Percentiles rank a stretch among this genome's conserved stretches.
Conservation (phyloP, 2,888 invertebrate species). For the Philonicus albiceps region DNA sequence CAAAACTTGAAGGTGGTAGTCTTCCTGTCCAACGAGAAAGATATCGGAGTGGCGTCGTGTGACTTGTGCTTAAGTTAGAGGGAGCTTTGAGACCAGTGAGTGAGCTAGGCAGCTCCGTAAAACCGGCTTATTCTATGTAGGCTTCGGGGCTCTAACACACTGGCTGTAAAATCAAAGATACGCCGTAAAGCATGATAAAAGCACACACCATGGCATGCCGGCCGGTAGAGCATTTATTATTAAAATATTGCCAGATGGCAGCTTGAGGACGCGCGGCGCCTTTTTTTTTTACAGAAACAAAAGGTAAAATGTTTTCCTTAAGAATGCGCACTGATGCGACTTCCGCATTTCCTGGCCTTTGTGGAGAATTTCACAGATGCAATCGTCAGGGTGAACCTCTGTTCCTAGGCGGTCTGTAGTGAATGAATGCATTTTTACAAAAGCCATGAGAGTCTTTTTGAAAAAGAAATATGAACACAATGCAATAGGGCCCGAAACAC, state of each 20-base stretch:
- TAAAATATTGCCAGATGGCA: neutral
- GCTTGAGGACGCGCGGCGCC: neutral
- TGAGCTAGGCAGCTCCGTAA: neutral
- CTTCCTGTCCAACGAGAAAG: neutral
- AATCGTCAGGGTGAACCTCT: neutral
- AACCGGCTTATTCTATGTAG: neutral
- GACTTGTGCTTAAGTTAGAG: neutral
- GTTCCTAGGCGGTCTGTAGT: neutral
- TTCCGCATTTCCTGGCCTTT: neutral
- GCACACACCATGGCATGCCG: neutral
- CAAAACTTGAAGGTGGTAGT: neutral
- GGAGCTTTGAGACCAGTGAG: neutral
- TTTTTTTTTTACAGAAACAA: neutral
- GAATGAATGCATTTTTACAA: neutral
- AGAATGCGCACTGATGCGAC: neutral
- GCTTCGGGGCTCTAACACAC: neutral
- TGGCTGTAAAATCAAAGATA: neutral
- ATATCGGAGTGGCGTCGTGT: neutral
- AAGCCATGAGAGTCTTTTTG: neutral
- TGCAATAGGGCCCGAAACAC: neutral
- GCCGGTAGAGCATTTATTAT: neutral
- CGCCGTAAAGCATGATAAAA: neutral
- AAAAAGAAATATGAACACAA: neutral
- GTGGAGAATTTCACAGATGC: neutral
- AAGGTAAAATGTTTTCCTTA: neutral